Percentiles rank a stretch among this genome's conserved stretches.
Conservation (phyloP, 2,888 invertebrate species). For the Drosophila greeni region DNA sequence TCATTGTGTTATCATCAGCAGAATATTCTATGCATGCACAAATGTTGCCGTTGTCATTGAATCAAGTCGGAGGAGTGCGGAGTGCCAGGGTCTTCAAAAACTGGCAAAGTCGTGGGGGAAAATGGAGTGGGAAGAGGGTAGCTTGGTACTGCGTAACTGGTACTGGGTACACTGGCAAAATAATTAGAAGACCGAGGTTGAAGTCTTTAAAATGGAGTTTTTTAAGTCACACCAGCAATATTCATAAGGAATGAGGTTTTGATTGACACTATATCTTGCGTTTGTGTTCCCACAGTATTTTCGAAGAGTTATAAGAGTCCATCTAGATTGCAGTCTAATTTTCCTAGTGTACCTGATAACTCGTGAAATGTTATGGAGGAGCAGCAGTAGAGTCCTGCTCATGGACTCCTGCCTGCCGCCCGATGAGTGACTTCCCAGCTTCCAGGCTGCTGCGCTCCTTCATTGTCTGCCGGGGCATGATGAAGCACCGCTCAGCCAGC, state of each 20-base stretch:
- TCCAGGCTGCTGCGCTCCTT: conserved; percentile 30
- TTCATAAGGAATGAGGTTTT: not conserved
- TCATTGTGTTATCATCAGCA: conserved; percentile 72
- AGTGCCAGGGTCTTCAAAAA: conserved; percentile 34
- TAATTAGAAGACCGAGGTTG: not conserved
- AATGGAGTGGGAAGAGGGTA: conserved; percentile 11
- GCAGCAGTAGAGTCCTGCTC: conserved; percentile 11
- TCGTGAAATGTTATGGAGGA: not conserved
- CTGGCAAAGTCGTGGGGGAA: conserved; percentile 9
- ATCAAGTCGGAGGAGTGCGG: conserved; percentile 55
- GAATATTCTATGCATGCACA: conserved; percentile 75
- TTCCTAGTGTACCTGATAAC: conserved; percentile 1
- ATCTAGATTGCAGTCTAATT: not conserved
- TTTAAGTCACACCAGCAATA: not conserved
- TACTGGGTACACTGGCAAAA: conserved; percentile 3
- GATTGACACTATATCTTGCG: not conserved
- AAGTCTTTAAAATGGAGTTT: too few relatives aligned
- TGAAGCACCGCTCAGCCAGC: conserved; percentile 45
- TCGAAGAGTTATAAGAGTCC: not conserved
- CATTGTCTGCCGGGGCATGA: conserved; percentile 44
- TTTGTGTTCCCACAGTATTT: not conserved
- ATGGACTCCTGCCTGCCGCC: conserved; percentile 19
- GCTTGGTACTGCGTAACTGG: conserved; percentile 13
- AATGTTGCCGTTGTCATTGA: conserved; percentile 74
- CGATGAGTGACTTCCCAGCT: conserved; percentile 53